Evolutionary conservation across 2,888 invertebrate species (phyloP).

Genomic region (Pediacus dermestoides): DNA sequence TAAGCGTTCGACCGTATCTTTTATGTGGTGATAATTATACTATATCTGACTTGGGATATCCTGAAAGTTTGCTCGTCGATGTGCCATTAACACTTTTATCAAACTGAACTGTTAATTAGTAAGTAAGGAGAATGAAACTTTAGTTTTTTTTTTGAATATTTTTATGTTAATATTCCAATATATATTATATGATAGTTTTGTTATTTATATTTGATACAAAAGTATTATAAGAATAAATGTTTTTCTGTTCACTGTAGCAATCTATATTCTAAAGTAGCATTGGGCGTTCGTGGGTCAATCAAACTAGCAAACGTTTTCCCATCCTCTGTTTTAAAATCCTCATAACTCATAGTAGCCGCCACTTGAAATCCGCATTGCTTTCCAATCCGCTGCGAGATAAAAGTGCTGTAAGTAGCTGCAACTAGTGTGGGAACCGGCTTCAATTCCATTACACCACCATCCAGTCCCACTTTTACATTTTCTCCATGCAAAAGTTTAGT

Average conservation of each 20-base stretch:
- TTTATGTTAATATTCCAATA: no score
- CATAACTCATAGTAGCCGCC: slow-evolving; percentile 52
- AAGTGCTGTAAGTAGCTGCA: slow-evolving; percentile 60
- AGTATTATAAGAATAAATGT: no score
- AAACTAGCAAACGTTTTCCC: no score
- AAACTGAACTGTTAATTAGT: no score
- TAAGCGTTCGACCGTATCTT: slow-evolving; percentile 40
- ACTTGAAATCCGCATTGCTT: slow-evolving; percentile 54
- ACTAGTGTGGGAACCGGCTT: slow-evolving; percentile 53
- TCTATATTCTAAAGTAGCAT: slow-evolving; percentile 34
- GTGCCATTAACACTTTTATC: slow-evolving; percentile 30
- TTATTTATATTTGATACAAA: no score
- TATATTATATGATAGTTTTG: no score
- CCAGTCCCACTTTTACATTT: slow-evolving; percentile 28
- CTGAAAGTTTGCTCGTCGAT: slow-evolving; percentile 33
- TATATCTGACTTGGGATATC: slow-evolving; percentile 41
- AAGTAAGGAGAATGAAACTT: no score
- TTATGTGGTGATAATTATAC: slow-evolving; percentile 40
- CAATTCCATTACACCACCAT: slow-evolving; percentile 23
- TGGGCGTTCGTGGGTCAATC: slow-evolving; percentile 40
- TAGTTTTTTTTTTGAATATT: no score
- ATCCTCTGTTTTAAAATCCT: slow-evolving; percentile 54
- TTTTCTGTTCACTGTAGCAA: no score
- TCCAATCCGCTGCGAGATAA: slow-evolving; percentile 58
- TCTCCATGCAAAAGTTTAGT: slow-evolving; percentile 31